Conservation (phyloP, 2,113 vertebrate genomes). For the Brachyhypopomus gauderio region DNA sequence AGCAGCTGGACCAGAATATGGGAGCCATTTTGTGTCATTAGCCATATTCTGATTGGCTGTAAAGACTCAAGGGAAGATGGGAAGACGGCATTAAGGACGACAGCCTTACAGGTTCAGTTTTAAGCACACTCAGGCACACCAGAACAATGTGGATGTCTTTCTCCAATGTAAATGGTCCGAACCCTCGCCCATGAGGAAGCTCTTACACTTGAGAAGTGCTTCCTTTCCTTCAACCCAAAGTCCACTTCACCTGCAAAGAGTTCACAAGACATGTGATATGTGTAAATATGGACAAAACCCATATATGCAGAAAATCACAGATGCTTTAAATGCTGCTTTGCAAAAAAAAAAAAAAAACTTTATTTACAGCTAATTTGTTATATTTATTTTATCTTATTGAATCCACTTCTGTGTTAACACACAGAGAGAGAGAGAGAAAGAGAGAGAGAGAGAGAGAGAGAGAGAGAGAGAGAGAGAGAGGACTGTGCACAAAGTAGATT, state of each 20-base stretch:
- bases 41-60: constrained; percentile 79
- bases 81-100: constrained; percentile 69
- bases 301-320: no score
- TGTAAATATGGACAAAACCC: no score
- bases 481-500: no score
- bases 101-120: constrained; percentile 25
- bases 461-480: no score
- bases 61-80: constrained; percentile 71
- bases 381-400: no score
- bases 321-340: no score
- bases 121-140: constrained; percentile 6
- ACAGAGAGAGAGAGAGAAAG: no score
- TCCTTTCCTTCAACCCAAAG: neutral
- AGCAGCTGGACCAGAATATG: constrained; percentile 78
- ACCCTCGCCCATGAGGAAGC: neutral
- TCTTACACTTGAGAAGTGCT: no score
- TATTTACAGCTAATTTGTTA: no score
- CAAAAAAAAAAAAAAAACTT: no score
- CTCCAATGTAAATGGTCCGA: neutral
- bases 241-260: neutral
- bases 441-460: no score
- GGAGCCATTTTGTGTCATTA: constrained; percentile 83
- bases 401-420: no score
- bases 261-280: neutral
- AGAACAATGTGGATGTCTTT: neutral